Conservation (phyloP, 2,888 invertebrate species). For the Andrena haemorrhoa region DNA sequence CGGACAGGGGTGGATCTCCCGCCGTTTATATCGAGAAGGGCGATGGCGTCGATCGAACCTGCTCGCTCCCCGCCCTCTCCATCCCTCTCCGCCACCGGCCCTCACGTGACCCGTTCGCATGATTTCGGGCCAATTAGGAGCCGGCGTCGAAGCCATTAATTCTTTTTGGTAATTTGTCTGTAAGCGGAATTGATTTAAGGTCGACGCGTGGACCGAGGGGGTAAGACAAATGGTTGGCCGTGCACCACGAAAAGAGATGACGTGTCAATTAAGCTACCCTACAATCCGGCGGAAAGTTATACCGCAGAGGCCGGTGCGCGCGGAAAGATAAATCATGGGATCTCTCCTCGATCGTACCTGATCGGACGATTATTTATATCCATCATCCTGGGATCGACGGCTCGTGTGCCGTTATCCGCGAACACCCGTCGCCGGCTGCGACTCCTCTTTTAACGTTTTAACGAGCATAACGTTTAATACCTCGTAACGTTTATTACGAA, state of each 20-base stretch:
- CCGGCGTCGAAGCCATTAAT: conserved; percentile 73
- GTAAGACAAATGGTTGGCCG: conserved; percentile 70
- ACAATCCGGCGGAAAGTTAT: conserved; percentile 67
- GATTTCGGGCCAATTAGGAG: conserved; percentile 72
- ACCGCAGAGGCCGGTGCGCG: conserved; percentile 36
- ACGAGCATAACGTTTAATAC: conserved; percentile 18
- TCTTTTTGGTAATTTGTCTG: conserved; percentile 74
- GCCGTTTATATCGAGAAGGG: conserved; percentile 53
- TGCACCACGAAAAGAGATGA: conserved; percentile 67
- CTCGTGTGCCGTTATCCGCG: conserved; percentile 31
- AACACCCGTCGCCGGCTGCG: background rate
- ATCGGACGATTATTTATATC: conserved; percentile 66
- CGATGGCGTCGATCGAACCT: conserved; percentile 46
- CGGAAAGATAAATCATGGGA: conserved; percentile 64
- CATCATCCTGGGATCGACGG: conserved; percentile 37
- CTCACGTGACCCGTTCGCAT: conserved; percentile 34
- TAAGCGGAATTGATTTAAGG: conserved; percentile 75
- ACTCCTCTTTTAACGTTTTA: conserved; percentile 20
- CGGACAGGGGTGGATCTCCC: conserved; percentile 55
- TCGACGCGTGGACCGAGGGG: conserved; percentile 70
- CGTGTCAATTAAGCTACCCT: conserved; percentile 76
- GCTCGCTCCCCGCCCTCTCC: background rate
- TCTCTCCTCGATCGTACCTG: conserved; percentile 42
- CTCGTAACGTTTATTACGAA: conserved; percentile 2
- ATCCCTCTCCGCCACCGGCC: no score